Base-by-base conservation (phyloP, 2,113 vertebrate species). In the Brachypteracias leptosomus region DNA sequence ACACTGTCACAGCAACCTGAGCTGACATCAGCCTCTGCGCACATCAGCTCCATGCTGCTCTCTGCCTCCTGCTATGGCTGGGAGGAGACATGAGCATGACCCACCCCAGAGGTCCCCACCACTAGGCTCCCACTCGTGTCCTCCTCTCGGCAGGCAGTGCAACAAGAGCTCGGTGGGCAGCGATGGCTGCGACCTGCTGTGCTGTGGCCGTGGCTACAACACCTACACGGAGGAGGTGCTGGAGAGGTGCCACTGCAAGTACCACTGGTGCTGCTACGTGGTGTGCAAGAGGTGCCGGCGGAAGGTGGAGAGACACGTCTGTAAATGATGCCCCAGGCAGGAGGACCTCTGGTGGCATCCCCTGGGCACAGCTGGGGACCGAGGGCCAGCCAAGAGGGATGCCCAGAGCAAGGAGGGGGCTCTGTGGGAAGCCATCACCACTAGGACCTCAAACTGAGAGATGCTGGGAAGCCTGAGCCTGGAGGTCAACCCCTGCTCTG, bases 251-350 rank as follows among this genome's bases (percentile, higher is more conserved):
- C 98, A 96, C 91, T 98, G 98, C 96, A 98, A 95, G 47, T 98
- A 98, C 55, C 97, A 97, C 97, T 98, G 98, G 98, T 98, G 98
- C 96, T 98, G 98, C 90, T 98, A 98, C 5, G 98, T 98, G 90
- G 96, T 93, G 82, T 98, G 98, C 97, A 97, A 97, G 96, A 98
- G 93, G 57, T 98, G 98, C 54, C 80, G 95, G 52, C 95, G 90
- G 85, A 95, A 92, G 22, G 98, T 98, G 61, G 95, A 98, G 66
- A 96, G 97, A 86, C 96, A 98, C 0, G 98, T 98, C 86, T 98
- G 98, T 78, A 98, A 98, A 33, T 98, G 33, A 95, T 2, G 0
- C 28, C 44, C 4, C 13, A 21, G n/a, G 49, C 1, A 4, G 63
- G 40, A 75, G 57, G 54, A 22, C 59, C 25, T 28, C 0, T 2